Percentiles rank a stretch among this genome's conserved stretches.
Conservation (phyloP, 2,888 invertebrate genomes). For the Pocota personata region DNA sequence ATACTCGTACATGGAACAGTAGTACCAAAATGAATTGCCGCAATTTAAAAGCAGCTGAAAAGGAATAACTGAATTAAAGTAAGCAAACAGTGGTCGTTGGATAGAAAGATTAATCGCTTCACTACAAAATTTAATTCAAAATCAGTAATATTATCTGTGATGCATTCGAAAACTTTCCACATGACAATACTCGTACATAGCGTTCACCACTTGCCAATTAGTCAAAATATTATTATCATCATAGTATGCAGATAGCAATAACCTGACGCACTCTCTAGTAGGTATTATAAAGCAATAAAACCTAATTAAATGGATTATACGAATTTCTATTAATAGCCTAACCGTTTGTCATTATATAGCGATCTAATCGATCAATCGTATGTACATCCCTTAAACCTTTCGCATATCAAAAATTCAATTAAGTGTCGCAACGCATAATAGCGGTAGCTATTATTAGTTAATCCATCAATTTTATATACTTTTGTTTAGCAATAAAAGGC, state of each 20-base stretch:
- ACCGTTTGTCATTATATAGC: not conserved
- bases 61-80: too few relatives aligned
- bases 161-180: too few relatives aligned
- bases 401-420: not conserved
- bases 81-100: too few relatives aligned
- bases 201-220: not conserved
- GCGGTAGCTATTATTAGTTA: not conserved
- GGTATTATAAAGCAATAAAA: not conserved
- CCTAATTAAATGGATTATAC: not conserved
- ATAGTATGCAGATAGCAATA: not conserved
- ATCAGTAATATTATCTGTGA: too few relatives aligned
- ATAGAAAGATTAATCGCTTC: too few relatives aligned
- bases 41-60: too few relatives aligned
- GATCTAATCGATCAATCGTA: constrained; percentile 1
- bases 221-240: not conserved
- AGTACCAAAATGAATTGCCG: too few relatives aligned
- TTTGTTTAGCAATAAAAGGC: not conserved
- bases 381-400: not conserved
- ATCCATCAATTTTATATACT: constrained; percentile 10
- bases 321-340: not conserved
- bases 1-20: too few relatives aligned
- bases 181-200: not conserved
- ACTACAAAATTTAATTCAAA: too few relatives aligned
- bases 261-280: not conserved
- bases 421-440: not conserved